Base-by-base conservation (phyloP, 2,888 invertebrate genomes). In the Caradrina kadenii region DNA sequence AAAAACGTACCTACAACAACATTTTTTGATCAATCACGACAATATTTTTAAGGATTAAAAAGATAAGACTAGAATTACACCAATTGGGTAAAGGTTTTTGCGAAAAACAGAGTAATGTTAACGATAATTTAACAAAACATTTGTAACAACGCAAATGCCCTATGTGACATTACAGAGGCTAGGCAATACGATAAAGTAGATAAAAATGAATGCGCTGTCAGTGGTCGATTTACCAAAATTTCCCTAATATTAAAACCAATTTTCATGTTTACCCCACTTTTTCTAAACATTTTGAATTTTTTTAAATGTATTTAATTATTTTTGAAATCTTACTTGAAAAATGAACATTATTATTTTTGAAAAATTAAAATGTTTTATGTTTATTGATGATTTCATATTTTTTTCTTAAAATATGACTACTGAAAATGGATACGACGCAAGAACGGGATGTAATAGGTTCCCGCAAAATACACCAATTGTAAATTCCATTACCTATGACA, bases 1-100 rank as follows among this genome's bases (percentile, higher is more conserved):
- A 85, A 87, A 88, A 87, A 81, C 83, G 85, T 89, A 86, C 70
- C 70, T 71, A 71, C 73, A 71, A 78, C 48, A 79, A 73, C 42
- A 61, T 56, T 68, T 78, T 73, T 76, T 80, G 73, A 62, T 75
- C 76, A 77, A 86, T 79, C 86, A 88, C 86, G 85, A 86, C 79
- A 81, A 76, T 69, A 69, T 77, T 75, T 76, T 73, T 73, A 71
- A 73, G 71, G 67, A 85, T 85, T 81, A 86, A 88, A 87, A 84
- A 90, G 91, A 89, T 89, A 93, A 91, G 94, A 93, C 94, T 94
- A 94, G 94, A 95, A 88, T 90, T 92, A 93, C 93, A 94, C 94
- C 93, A 93, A 94, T 94, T 91, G 86, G 85, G 87, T 85, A 80
- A 79, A 66, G 69, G 72, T 78, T 82, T 35, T 83, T 83, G 63